Base-by-base conservation (phyloP, 2,888 invertebrate species). In the Mythimna loreyi region DNA sequence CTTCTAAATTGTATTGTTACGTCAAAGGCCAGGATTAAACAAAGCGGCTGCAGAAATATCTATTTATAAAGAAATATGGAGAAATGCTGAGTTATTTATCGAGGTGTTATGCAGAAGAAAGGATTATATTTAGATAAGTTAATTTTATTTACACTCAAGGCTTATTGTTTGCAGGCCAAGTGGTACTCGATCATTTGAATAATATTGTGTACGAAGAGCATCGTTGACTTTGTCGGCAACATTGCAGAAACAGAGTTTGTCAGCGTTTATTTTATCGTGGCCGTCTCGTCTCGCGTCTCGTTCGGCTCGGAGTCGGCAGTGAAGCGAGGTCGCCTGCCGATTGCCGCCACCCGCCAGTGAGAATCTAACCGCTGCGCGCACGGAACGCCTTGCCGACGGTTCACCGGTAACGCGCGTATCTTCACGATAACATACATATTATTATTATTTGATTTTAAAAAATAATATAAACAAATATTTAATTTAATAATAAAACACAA, bases 381-480 rank as follows among this genome's bases (percentile, higher is more conserved):
- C 86, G 86, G 87, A 88, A 90, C 93, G 94, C 86, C 81, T 86
- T 71, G 82, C 63, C 80, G 82, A 78, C 73, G 80, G 75, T 75
- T 64, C 73, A 61, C 72, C 80, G 77, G 77, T 75, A 80, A 85
- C 90, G 90, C 92, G 92, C 86, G 87, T 82, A 84, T 84, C 77
- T 80, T 85, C 83, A 87, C 91, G 89, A 86, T 85, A 84, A 83
- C 83, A 82, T 78, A 81, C 74, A 81, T 67, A 72, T 62, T 59
- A 30, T 53, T 19, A 43, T 52, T 52, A 52, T 16, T n/a, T n/a
- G 47, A 62, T 47, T 64, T 11, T 13, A 28, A 33, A 33, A 50
- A 53, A 43, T 21, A n/a, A 40, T 40, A 50, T 25, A 72, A 45
- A 50, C 52, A 65, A 69, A 50, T 59, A 71, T 52, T 70, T 47